Evolutionary conservation across 1,140 invertebrate species (phyloP), one percentile per base, ranked within the genome.

Genomic region (Heliconius hermathena): DNA sequence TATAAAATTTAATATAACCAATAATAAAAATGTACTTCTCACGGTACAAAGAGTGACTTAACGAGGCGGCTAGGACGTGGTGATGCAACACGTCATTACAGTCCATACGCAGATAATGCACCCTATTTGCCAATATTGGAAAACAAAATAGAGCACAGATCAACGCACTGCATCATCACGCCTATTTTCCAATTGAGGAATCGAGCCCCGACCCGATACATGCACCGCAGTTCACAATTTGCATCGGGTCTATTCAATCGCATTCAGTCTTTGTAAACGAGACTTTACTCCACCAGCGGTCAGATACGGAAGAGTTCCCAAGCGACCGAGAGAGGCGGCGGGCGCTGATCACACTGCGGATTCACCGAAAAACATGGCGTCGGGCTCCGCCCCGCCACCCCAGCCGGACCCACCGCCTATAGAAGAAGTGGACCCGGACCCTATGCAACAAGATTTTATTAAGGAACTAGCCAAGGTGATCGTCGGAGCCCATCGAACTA

Each of bases 261-360:
- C 85, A 66, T 74, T 41, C 74, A 74, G 49, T 77, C 16, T 54
- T 74, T 80, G 46, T 77, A 76, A 81, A 85, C 84, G 78, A 83
- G 77, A 76, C 57, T 74, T 80, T 72, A 78, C 83, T 84, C 88
- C 60, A 66, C 52, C 95, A 99, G 99, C 99, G 90, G 99, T 99
- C 71, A 95, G 98, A 87, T 99, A 99, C 95, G 99, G 99, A 72
- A 96, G 99, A 77, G 98, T 99, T 79, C 99, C 99, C 71, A 99
- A 99, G 94, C 96, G 98, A 85, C 97, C 98, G 26, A 96, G 98
- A 83, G 98, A 99, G 74, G 80, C 79, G 6, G 81, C 82, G 3
- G 83, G 76, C 71, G 82, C 85, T 33, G 87, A 91, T 74, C 91
- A 83, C 76, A 87, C 87, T 81, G 87, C 85, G 38, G 91, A 90